These are phyloP conservation scores for Menidia beryllina DNA, from an alignment of 2,113 vertebrate species.

Conservation along the genomic window DNA sequence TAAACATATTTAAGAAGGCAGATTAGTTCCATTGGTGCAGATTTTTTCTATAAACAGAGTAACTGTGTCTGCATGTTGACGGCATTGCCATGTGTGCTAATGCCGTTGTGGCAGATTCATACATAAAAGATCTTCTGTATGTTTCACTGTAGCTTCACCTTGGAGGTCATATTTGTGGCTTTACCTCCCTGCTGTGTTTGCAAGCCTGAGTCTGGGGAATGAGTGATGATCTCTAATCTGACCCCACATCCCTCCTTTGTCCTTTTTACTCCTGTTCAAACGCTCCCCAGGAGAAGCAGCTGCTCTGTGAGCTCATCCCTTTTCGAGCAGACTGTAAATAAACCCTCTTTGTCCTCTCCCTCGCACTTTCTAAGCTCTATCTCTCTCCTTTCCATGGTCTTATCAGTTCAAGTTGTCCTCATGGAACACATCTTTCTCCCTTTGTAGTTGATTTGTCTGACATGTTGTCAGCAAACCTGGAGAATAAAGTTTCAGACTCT, in stretches of 20 bases:
- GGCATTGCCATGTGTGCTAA: constrained; percentile 3
- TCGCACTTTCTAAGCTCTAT: constrained; percentile 24
- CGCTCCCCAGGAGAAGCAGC: constrained; percentile 67
- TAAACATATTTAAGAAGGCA: background rate
- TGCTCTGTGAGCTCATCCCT: constrained; percentile 73
- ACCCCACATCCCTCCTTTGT: constrained; percentile 32
- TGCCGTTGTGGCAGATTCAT: constrained; percentile 28
- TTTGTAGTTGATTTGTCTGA: constrained; percentile 41
- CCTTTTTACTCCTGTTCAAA: constrained; percentile 47
- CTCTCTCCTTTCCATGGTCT: constrained; percentile 13
- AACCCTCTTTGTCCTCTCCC: constrained; percentile 34
- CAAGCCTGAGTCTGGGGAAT: constrained; percentile 64
- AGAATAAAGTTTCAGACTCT: constrained; percentile 29
- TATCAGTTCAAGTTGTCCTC: constrained; percentile 52
- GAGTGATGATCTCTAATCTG: constrained; percentile 70
- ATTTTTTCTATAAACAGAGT: background rate
- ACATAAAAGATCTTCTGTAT: constrained; percentile 5
- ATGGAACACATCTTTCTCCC: constrained; percentile 54
- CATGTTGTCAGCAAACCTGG: constrained; percentile 51
- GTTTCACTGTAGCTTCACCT: constrained; percentile 30
- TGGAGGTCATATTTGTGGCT: constrained; percentile 65
- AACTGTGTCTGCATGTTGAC: constrained; percentile 27
- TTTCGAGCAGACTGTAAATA: constrained; percentile 61
- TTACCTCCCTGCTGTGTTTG: constrained; percentile 77
- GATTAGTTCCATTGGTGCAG: background rate